Evolutionary conservation across 1,140 invertebrate species (phyloP).

Genomic region (Frieseomelitta varia): DNA sequence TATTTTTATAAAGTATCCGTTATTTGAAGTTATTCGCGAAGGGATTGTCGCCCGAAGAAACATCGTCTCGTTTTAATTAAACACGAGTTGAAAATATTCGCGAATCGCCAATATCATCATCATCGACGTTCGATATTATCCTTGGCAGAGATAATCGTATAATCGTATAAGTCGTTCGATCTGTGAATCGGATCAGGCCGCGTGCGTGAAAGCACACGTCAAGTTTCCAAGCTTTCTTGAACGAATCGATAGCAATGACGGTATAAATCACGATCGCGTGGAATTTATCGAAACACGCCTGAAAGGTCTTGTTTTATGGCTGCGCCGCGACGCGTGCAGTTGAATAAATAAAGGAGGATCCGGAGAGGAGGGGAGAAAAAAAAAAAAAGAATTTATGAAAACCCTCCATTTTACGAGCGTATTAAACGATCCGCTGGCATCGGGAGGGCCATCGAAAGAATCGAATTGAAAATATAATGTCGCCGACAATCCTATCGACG

Average conservation of each 20-base stretch:
- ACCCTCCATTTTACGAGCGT: background rate
- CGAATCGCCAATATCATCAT: background rate
- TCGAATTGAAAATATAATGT: background rate
- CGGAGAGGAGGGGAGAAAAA: no score
- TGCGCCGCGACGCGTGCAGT: background rate
- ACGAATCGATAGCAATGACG: background rate
- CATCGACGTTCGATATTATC: background rate
- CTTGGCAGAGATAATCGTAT: background rate
- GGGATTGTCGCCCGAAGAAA: background rate
- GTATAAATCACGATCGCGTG: no score
- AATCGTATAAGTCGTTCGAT: background rate
- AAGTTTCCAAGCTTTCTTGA: background rate
- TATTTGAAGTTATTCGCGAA: background rate
- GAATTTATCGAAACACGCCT: background rate
- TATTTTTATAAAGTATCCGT: background rate
- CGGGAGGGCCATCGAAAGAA: conserved; percentile 1
- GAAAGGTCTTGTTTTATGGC: background rate
- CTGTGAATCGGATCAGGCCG: background rate
- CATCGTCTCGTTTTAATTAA: no score
- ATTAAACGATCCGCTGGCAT: background rate
- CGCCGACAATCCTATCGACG: background rate
- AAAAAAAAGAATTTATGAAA: background rate
- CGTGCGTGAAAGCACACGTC: no score
- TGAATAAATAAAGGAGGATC: background rate
- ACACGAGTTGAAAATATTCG: background rate